phyloP scores from a whole-genome alignment of 2,113 vertebrate genomes.

The Fregetta grallaria region DNA sequence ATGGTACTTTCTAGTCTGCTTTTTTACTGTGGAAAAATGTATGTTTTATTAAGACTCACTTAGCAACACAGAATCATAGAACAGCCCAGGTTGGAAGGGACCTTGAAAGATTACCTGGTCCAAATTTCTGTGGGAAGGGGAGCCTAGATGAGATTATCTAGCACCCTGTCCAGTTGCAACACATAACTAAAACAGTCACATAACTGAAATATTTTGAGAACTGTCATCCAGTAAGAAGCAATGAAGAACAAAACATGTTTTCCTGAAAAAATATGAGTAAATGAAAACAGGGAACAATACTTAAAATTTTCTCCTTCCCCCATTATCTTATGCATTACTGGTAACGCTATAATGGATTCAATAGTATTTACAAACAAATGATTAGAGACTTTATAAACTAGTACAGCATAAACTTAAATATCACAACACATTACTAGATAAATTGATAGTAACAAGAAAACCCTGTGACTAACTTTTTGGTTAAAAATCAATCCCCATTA shows the following conservation, averaged over 20 bases:
- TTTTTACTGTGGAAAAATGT: background rate
- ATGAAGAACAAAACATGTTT: background rate
- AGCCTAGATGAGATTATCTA: background rate
- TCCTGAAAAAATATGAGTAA: background rate
- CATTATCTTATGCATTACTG: background rate
- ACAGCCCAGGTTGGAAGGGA: background rate
- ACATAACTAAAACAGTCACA: background rate
- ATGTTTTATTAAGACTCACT: background rate
- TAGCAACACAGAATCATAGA: background rate
- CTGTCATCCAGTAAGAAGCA: background rate
- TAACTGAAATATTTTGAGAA: background rate
- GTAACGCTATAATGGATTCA: background rate
- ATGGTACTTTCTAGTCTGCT: background rate
- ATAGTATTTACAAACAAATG: background rate
- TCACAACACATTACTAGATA: background rate
- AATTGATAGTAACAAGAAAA: background rate
- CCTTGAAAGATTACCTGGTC: background rate
- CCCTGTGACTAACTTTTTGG: background rate
- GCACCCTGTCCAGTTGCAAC: background rate
- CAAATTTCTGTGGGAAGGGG: background rate
- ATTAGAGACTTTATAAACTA: conserved; percentile 3
- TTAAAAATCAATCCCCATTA: background rate
- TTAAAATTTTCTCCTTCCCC: background rate
- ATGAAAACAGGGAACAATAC: background rate
- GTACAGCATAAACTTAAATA: background rate